A percentile compares a stretch with the other conserved stretches of the same genome.
These are phyloP conservation scores for Augochlorella aurata DNA, from an alignment of 2,888 invertebrate genomes.

Conservation along the genomic window DNA sequence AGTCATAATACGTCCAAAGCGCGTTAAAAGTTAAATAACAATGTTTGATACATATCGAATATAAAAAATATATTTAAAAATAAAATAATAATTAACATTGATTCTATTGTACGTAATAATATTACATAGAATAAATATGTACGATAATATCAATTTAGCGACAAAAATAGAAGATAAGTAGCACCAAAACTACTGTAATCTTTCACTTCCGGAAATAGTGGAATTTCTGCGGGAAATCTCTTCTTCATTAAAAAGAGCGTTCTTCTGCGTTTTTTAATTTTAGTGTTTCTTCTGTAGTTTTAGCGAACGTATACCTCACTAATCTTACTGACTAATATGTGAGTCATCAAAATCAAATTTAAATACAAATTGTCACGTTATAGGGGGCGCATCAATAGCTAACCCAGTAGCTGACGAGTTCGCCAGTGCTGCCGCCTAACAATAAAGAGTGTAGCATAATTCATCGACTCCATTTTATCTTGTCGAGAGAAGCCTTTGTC, in stretches of 20 bases:
- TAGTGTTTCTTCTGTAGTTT: not conserved
- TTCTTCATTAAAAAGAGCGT: too few relatives aligned
- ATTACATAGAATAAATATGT: not conserved
- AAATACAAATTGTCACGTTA: not conserved
- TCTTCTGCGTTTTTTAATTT: not conserved
- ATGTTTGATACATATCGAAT: too few relatives aligned
- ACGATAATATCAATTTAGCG: not conserved
- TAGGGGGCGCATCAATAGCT: not conserved
- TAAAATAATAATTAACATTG: too few relatives aligned
- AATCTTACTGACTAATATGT: not conserved
- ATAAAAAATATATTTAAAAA: too few relatives aligned
- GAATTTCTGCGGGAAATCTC: not conserved
- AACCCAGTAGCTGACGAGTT: not conserved
- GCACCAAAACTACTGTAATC: not conserved
- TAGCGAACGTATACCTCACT: not conserved
- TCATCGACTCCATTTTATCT: conserved; percentile 32
- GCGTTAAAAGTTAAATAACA: too few relatives aligned
- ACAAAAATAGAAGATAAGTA: not conserved
- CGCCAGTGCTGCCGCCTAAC: conserved; percentile 24
- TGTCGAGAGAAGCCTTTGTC: conserved; percentile 5
- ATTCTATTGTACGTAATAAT: not conserved
- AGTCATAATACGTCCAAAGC: too few relatives aligned
- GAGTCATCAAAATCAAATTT: not conserved
- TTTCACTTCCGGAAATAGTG: too few relatives aligned
- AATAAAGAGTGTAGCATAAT: not conserved